Evolutionary conservation across 1,140 invertebrate species (phyloP), one percentile per base, ranked within the genome.

Genomic region (Aphelenchoides avenae): DNA sequence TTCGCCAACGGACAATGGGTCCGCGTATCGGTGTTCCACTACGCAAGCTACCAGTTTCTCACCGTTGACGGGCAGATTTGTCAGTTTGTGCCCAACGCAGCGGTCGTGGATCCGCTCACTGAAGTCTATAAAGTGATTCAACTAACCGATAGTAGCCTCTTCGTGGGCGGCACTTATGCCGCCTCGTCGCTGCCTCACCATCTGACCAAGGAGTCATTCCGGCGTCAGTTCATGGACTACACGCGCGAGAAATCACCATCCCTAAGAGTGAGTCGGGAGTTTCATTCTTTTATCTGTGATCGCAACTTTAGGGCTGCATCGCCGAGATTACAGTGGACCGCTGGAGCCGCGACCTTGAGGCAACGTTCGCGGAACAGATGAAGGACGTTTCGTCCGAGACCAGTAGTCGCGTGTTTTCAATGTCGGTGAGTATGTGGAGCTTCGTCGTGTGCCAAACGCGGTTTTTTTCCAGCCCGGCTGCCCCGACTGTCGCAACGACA

Each of bases 191-290:
- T 24, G 39, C 31, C 27, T 30, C 26, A 34, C n/a, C 22, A 26
- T 20, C 52, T 27, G 39, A 30, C 27, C 33, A 53, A 46, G 24
- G 22, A 26, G 9, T 53, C 22, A 9, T 53, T 53, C 27, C 33
- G 36, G 33, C 33, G 48, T 15, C 26, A 53, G 24, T 53, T 53
- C 52, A 40, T 47, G 39, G 52, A 53, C 24, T 47, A 53, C 15
- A 53, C 52, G 39, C 33, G 39, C 22, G 52, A 53, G 39, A 53
- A 53, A 33, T 27, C 41, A 27, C 52, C 52, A 15, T 53, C 52
- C 24, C 20, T 53, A 20, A 22, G 52, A n/a, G 52, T 53, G 27
- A 6, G n/a, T 48, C 9, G 29, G 13, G 11, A 52, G 33, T 53
- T 22, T 33, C 18, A 22, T 18, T 33, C 24, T 7, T 22, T 1